Percentiles rank a stretch among this genome's conserved stretches.
These are phyloP conservation scores for Dermatophagoides farinae DNA, from an alignment of 1,140 invertebrate species.

Conservation along the genomic window DNA sequence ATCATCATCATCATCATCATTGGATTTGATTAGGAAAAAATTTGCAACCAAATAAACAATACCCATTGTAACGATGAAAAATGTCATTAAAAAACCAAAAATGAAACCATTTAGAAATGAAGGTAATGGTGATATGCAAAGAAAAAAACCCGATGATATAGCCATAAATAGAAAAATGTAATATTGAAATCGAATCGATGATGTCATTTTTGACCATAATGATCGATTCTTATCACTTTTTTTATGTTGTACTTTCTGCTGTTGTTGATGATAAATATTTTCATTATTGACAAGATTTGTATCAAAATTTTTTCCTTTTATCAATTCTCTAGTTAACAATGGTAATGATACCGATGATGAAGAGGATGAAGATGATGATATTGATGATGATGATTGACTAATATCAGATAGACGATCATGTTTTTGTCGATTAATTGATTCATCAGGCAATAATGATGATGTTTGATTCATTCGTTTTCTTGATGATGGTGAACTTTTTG, in stretches of 20 bases:
- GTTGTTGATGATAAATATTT: constrained; percentile 16
- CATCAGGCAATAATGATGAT: no score
- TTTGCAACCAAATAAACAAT: neutral
- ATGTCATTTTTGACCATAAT: neutral
- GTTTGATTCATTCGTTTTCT: no score
- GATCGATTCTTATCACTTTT: neutral
- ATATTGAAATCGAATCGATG: neutral
- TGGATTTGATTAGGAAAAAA: neutral
- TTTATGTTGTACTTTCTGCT: constrained; percentile 19
- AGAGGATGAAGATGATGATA: constrained; percentile 5
- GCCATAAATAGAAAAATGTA: neutral
- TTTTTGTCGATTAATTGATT: neutral
- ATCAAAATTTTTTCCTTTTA: neutral
- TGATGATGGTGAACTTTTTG: no score
- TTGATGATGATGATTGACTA: neutral
- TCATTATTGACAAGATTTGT: constrained; percentile 16
- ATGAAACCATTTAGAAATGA: constrained; percentile 15
- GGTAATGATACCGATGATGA: constrained; percentile 39
- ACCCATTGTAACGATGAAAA: constrained; percentile 1
- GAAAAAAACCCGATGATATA: neutral
- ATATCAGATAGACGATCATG: no score
- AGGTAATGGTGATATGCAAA: constrained; percentile 3
- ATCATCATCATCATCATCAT: no score
- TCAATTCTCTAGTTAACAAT: neutral
- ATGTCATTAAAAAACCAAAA: constrained; percentile 4